Evolutionary conservation across 2,888 invertebrate species (phyloP).

Genomic region (Pristionchus maxplancki): DNA sequence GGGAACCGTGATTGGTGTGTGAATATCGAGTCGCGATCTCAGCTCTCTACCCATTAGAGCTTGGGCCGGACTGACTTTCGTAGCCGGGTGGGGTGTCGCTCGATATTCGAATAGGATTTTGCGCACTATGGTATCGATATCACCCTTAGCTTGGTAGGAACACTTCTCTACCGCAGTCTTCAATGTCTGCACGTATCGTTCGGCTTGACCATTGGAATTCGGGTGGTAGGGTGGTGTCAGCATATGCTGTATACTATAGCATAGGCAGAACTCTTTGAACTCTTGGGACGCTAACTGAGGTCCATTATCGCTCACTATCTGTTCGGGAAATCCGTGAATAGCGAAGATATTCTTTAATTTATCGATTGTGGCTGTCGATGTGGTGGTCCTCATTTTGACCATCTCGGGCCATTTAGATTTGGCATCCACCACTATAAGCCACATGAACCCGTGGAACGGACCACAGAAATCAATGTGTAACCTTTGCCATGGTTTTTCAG

Average conservation of each 20-base stretch:
- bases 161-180: slow-evolving; percentile 37
- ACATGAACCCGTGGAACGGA: slow-evolving; percentile 2
- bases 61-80: neutral
- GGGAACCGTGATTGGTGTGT: neutral
- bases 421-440: slow-evolving; percentile 47
- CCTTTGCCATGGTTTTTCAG: slow-evolving; percentile 42
- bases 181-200: slow-evolving; percentile 60
- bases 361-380: neutral
- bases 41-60: neutral
- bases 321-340: slow-evolving; percentile 56
- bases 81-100: neutral
- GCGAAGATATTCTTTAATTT: slow-evolving; percentile 54
- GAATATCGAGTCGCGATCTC: too few species aligned
- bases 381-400: neutral
- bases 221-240: slow-evolving; percentile 62
- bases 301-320: slow-evolving; percentile 63
- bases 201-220: slow-evolving; percentile 64
- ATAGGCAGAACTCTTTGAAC: neutral
- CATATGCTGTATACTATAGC: neutral
- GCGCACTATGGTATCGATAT: neutral
- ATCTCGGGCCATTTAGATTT: slow-evolving; percentile 51
- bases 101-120: neutral
- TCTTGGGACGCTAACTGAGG: slow-evolving; percentile 12
- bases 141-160: neutral
- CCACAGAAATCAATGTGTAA: slow-evolving; percentile 40